Conservation (phyloP, 2,113 vertebrate genomes). For the Condylura cristata region DNA sequence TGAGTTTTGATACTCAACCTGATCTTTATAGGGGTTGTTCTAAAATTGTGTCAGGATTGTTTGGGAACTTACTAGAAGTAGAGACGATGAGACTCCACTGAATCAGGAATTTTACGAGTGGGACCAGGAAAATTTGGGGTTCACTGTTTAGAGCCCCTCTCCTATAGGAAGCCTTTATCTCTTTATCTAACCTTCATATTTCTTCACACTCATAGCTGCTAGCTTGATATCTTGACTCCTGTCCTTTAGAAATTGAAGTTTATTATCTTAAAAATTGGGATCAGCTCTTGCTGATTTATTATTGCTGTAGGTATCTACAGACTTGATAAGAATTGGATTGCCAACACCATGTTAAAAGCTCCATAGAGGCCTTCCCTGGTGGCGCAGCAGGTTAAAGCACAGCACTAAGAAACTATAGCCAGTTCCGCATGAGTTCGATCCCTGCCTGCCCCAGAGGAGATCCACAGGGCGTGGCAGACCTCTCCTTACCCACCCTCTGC, state of each 20-base stretch:
- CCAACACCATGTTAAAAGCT: not conserved
- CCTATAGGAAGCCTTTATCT: not conserved
- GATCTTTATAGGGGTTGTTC: not conserved
- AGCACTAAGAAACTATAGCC: too few relatives aligned
- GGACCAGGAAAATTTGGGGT: not conserved
- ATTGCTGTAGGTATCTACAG: not conserved
- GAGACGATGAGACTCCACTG: not conserved
- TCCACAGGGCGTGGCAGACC: too few relatives aligned
- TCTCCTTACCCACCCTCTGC: too few relatives aligned
- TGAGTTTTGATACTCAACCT: not conserved
- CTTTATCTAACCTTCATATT: not conserved
- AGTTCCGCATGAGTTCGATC: too few relatives aligned
- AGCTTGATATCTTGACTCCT: not conserved
- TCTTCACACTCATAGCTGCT: not conserved
- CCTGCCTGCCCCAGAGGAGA: too few relatives aligned
- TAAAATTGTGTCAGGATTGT: not conserved
- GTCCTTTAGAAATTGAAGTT: not conserved
- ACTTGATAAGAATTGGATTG: not conserved
- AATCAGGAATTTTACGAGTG: not conserved
- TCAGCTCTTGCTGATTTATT: slow-evolving; percentile 1
- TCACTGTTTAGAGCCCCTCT: not conserved
- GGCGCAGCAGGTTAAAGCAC: too few relatives aligned
- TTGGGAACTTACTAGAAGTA: not conserved
- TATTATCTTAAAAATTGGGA: not conserved
- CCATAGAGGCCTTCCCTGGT: too few relatives aligned